Evolutionary conservation across 2,113 vertebrate species (phyloP).

Genomic region (Struthio camelus): DNA sequence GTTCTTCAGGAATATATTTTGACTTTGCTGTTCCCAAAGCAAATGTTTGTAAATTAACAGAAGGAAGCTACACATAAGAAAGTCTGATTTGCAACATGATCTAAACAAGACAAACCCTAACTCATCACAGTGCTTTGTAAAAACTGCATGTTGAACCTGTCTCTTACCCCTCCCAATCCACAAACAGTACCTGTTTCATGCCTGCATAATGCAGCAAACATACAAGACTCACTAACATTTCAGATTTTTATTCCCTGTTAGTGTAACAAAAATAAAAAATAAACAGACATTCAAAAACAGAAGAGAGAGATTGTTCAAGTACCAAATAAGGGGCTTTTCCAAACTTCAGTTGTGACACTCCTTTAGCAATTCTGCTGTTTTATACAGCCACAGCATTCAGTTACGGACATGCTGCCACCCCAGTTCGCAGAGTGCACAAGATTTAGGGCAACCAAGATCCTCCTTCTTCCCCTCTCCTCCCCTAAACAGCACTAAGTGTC

Average conservation of each 20-base stretch:
- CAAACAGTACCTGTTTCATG: slow-evolving; percentile 47
- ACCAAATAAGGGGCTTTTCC: slow-evolving; percentile 72
- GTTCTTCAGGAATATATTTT: neutral
- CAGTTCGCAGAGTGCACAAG: neutral
- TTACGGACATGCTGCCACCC: neutral
- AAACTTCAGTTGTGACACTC: slow-evolving; percentile 31
- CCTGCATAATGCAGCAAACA: slow-evolving; percentile 67
- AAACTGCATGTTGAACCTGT: slow-evolving; percentile 41
- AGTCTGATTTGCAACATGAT: neutral
- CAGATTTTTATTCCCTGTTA: slow-evolving; percentile 69
- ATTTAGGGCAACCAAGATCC: neutral
- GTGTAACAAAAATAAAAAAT: slow-evolving; percentile 53
- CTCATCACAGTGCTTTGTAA: slow-evolving; percentile 5
- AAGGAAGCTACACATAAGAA: neutral
- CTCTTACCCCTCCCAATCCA: neutral
- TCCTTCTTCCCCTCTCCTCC: neutral
- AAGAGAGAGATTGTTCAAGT: slow-evolving; percentile 70
- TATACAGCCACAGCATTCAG: slow-evolving; percentile 4
- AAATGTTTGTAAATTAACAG: slow-evolving; percentile 16
- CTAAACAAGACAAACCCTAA: slow-evolving; percentile 24
- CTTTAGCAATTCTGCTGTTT: slow-evolving; percentile 14
- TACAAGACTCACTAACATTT: slow-evolving; percentile 63
- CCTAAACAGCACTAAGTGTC: slow-evolving; percentile 6
- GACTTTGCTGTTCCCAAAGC: slow-evolving; percentile 1
- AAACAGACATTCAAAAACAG: slow-evolving; percentile 65